Evolutionary conservation across 23 tunicate genomes (phyloP).

Genomic region (Corella eumyota): DNA sequence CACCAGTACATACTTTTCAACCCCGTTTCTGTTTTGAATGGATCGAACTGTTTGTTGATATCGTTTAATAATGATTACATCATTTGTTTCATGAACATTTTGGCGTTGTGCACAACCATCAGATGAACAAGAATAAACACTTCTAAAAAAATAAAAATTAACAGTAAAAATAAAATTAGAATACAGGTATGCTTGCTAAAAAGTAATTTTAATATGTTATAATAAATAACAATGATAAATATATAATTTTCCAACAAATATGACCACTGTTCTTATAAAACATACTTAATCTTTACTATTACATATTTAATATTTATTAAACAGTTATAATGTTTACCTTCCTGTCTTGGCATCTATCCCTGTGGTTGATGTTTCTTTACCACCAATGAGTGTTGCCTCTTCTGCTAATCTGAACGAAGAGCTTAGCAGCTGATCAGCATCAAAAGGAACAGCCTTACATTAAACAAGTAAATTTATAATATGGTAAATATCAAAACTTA

Average conservation of each 20-base stretch:
- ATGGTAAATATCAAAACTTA: too few species aligned
- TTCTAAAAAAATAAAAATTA: conserved; percentile 8
- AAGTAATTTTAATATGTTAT: too few species aligned
- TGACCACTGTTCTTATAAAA: too few species aligned
- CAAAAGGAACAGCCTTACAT: conserved; percentile 74
- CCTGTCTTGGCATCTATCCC: conserved; percentile 59
- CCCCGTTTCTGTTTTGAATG: conserved; percentile 68
- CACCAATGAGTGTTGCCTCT: conserved; percentile 63
- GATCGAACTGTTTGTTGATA: conserved; percentile 70
- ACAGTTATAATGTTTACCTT: too few species aligned
- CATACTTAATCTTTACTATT: too few species aligned
- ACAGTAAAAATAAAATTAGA: too few species aligned
- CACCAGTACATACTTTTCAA: conserved; percentile 58
- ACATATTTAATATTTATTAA: too few species aligned
- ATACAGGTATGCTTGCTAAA: too few species aligned
- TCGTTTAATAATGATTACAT: conserved; percentile 59
- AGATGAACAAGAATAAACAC: conserved; percentile 37
- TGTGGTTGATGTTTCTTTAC: conserved; percentile 49
- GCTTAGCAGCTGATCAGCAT: conserved; percentile 61
- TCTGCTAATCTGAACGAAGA: conserved; percentile 58
- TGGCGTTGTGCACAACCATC: conserved; percentile 55
- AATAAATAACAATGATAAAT: too few species aligned
- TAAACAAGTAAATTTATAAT: too few species aligned
- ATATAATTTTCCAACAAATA: too few species aligned
- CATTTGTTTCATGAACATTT: conserved; percentile 15